phyloP scores from a whole-genome alignment of 2,113 vertebrate species.

The Eclectus roratus region DNA sequence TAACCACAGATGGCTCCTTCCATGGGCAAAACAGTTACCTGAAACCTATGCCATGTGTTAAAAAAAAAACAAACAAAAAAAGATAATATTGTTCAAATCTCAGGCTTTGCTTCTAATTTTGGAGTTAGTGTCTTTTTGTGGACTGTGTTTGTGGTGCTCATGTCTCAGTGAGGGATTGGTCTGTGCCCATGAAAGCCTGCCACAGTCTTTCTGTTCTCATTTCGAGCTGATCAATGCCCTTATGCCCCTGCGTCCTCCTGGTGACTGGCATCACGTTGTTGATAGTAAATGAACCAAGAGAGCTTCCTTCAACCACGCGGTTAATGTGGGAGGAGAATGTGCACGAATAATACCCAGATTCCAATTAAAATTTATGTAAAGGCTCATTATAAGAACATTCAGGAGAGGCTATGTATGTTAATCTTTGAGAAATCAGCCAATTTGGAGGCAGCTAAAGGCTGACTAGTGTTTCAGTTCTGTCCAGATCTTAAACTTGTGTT shows the following conservation, averaged over 20 bases:
- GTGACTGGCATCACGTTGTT: background rate
- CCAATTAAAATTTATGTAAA: background rate
- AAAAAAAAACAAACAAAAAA: background rate
- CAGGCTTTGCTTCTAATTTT: background rate
- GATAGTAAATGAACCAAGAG: background rate
- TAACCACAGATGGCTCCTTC: slow-evolving; percentile 31
- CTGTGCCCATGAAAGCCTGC: background rate
- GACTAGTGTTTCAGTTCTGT: background rate
- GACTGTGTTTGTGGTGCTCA: background rate
- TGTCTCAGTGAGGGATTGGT: background rate
- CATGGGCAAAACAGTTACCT: slow-evolving; percentile 3
- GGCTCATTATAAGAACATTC: background rate
- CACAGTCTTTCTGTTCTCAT: background rate
- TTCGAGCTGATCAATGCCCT: accelerated
- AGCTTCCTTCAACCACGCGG: background rate
- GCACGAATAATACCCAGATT: background rate
- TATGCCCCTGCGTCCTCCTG: background rate
- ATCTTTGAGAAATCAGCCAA: background rate
- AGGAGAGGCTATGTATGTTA: background rate
- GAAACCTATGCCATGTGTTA: background rate
- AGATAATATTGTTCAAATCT: background rate
- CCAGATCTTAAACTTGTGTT: background rate
- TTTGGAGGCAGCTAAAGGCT: background rate
- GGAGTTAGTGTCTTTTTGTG: background rate
- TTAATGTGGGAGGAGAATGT: background rate